Percentiles rank a stretch among this genome's conserved stretches.
Conservation (phyloP, 2,797 vertebrate species). For the Macroramphosus scolopax region DNA sequence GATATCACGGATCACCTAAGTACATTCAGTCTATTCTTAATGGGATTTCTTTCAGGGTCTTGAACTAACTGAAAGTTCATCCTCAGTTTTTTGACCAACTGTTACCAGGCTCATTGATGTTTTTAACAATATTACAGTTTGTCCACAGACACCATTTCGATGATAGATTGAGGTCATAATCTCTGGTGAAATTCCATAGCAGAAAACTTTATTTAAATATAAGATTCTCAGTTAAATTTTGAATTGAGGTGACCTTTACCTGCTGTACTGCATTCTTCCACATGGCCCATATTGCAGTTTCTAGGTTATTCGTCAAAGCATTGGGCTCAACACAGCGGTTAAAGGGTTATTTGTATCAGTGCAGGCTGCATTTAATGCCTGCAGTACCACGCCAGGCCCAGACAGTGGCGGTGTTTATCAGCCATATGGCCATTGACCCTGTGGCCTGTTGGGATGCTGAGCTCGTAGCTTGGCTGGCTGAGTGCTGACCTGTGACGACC, state of each 20-base stretch:
- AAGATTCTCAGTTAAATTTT: too few species aligned
- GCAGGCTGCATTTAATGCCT: constrained; percentile 12
- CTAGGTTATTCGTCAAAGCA: constrained; percentile 1
- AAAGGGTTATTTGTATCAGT: constrained; percentile 14
- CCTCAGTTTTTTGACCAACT: too few species aligned
- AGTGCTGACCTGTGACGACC: constrained; percentile 55
- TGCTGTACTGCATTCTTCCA: too few species aligned
- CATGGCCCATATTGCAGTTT: neutral
- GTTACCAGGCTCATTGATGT: constrained; percentile 14
- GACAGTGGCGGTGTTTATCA: constrained; percentile 68
- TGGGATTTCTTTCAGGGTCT: too few species aligned
- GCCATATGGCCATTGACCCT: constrained; percentile 42
- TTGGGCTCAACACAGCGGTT: constrained; percentile 1
- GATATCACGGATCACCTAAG: too few species aligned
- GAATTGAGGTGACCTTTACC: too few species aligned
- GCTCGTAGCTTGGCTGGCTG: constrained; percentile 61
- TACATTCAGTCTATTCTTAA: too few species aligned
- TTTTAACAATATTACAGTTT: constrained; percentile 30
- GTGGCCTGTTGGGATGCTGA: constrained; percentile 73
- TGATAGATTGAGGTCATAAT: constrained; percentile 44
- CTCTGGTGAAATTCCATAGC: constrained; percentile 25
- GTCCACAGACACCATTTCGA: constrained; percentile 26
- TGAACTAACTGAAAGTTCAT: too few species aligned
- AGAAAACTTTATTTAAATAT: too few species aligned
- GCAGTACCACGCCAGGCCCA: constrained; percentile 66